Evolutionary conservation across 2,888 invertebrate species (phyloP).

Genomic region (Apotomis turbidana): DNA sequence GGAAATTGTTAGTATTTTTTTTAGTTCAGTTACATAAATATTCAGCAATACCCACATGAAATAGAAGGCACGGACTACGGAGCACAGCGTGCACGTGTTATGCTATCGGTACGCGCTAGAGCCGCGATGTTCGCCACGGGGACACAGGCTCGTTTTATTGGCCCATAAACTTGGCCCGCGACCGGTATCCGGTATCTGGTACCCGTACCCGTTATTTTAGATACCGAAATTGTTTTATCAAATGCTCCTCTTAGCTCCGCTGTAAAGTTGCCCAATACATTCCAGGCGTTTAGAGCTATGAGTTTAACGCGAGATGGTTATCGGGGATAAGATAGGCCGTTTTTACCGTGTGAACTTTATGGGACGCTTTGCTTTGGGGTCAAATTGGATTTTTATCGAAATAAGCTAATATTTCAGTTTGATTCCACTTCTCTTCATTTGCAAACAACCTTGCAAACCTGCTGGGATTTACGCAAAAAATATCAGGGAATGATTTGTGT

Average conservation of each 20-base stretch:
- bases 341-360: constrained; percentile 27
- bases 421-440: no score
- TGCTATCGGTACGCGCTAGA: constrained; percentile 58
- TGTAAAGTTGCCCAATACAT: constrained; percentile 41
- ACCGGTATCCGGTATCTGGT: constrained; percentile 66
- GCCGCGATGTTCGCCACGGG: constrained; percentile 59
- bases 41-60: not conserved
- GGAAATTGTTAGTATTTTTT: no score
- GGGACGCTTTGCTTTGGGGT: not conserved
- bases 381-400: not conserved
- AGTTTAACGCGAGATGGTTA: constrained; percentile 31
- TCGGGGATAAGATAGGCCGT: constrained; percentile 4
- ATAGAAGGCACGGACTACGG: no score
- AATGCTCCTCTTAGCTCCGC: constrained; percentile 56
- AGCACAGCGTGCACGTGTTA: not conserved
- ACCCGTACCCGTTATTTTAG: constrained; percentile 61
- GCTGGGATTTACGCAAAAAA: no score
- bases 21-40: not conserved
- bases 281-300: constrained; percentile 26
- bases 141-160: constrained; percentile 74
- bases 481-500: no score
- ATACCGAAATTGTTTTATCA: constrained; percentile 66
- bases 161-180: constrained; percentile 65
- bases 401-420: not conserved
- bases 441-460: no score